These are phyloP conservation scores for Gobiocypris rarus DNA, from an alignment of 2,113 vertebrate genomes.

Conservation along the genomic window DNA sequence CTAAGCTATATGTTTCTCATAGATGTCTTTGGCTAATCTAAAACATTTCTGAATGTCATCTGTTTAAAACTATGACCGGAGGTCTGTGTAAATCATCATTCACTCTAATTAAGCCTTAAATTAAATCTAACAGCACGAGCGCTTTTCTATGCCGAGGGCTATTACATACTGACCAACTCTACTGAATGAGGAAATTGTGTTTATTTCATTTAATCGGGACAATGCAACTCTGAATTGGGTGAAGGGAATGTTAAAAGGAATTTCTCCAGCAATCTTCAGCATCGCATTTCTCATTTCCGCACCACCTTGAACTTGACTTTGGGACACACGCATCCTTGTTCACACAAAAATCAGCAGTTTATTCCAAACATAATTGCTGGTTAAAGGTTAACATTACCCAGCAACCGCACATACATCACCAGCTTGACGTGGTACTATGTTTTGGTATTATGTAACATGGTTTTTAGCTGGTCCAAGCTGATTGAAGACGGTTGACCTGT, in stretches of 20 bases:
- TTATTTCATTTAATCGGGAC: slow-evolving; percentile 27
- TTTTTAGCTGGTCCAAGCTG: background rate
- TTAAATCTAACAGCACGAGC: background rate
- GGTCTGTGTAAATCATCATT: background rate
- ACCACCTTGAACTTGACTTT: slow-evolving; percentile 16
- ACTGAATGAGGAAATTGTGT: slow-evolving; percentile 33
- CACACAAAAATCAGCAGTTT: slow-evolving; percentile 30
- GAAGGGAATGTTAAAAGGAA: slow-evolving; percentile 14
- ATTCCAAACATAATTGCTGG: slow-evolving; percentile 10
- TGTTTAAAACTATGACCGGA: background rate
- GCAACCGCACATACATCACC: background rate
- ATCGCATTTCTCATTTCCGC: slow-evolving; percentile 7
- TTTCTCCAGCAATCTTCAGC: background rate
- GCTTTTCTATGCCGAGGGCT: background rate
- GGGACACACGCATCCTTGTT: background rate
- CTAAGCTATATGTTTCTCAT: background rate
- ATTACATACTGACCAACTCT: background rate
- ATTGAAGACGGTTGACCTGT: background rate
- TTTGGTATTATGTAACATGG: background rate
- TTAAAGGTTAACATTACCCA: background rate
- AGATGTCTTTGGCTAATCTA: background rate
- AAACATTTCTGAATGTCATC: background rate
- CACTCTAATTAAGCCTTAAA: slow-evolving; percentile 14
- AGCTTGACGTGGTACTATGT: background rate
- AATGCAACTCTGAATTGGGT: slow-evolving; percentile 7